Conservation (phyloP, 1,140 invertebrate genomes). For the Meteorus sp. region DNA sequence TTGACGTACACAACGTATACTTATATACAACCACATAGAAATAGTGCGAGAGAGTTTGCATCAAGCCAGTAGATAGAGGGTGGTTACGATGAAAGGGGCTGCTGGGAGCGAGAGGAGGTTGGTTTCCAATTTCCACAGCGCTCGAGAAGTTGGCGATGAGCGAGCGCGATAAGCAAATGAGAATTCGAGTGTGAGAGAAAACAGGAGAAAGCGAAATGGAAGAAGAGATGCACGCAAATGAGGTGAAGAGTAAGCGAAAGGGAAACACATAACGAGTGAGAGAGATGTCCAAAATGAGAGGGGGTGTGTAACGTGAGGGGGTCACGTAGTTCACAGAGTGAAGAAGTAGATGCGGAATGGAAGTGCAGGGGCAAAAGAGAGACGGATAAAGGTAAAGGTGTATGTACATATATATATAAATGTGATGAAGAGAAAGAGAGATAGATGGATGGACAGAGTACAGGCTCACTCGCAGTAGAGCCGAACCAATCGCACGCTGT, state of each 20-base stretch:
- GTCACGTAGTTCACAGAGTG: too few species aligned
- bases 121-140: conserved; percentile 21
- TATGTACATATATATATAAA: too few species aligned
- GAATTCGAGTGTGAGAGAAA: background rate
- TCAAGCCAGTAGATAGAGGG: background rate
- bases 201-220: conserved; percentile 10
- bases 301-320: conserved; percentile 1
- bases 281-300: too few species aligned
- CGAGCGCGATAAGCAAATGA: too few species aligned
- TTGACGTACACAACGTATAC: conserved; percentile 10
- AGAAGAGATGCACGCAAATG: conserved; percentile 15
- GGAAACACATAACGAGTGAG: too few species aligned
- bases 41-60: background rate
- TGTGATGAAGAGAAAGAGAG: conserved; percentile 21
- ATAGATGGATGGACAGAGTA: too few species aligned
- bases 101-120: background rate
- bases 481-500: conserved; percentile 51
- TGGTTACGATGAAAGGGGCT: background rate
- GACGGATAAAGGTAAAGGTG: conserved; percentile 29
- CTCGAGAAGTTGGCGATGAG: conserved; percentile 23
- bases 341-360: conserved; percentile 21
- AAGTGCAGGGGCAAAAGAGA: conserved; percentile 34
- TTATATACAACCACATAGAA: conserved; percentile 7
- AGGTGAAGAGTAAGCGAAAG: conserved; percentile 23
- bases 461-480: conserved; percentile 27